Conservation (phyloP, 2,888 invertebrate genomes). For the Cheilosia grossa region DNA sequence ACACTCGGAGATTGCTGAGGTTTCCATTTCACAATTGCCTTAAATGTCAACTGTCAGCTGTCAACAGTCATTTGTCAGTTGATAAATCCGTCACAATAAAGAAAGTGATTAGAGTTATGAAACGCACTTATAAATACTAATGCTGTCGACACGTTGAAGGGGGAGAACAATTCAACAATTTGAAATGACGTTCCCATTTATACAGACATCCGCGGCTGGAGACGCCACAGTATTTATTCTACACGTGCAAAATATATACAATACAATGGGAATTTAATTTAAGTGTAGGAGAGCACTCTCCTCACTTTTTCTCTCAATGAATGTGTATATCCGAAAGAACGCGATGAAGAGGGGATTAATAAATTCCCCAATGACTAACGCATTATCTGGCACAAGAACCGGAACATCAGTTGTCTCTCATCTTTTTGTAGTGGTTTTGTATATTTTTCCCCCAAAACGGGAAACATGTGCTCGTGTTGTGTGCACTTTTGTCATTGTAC, state of each 20-base stretch:
- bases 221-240: background rate
- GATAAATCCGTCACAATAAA: slow-evolving; percentile 33
- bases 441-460: background rate
- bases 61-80: slow-evolving; percentile 38
- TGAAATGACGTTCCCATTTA: too few species aligned
- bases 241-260: slow-evolving; percentile 22
- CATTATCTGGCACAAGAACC: background rate
- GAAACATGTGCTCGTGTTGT: slow-evolving; percentile 5
- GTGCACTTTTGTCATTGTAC: slow-evolving; percentile 1
- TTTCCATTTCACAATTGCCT: slow-evolving; percentile 16
- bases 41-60: slow-evolving; percentile 5
- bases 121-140: background rate
- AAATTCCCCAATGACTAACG: slow-evolving; percentile 20
- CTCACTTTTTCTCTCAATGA: background rate
- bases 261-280: slow-evolving; percentile 22
- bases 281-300: background rate
- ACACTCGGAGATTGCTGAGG: background rate
- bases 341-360: background rate
- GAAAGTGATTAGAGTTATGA: slow-evolving; percentile 3
- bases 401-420: slow-evolving; percentile 32
- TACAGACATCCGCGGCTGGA: background rate
- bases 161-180: background rate
- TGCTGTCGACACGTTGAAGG: slow-evolving; percentile 13
- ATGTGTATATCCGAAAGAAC: background rate
- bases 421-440: slow-evolving; percentile 19